Base-by-base conservation (phyloP, 2,113 vertebrate species). In the Paracanthobrama guichenoti region DNA sequence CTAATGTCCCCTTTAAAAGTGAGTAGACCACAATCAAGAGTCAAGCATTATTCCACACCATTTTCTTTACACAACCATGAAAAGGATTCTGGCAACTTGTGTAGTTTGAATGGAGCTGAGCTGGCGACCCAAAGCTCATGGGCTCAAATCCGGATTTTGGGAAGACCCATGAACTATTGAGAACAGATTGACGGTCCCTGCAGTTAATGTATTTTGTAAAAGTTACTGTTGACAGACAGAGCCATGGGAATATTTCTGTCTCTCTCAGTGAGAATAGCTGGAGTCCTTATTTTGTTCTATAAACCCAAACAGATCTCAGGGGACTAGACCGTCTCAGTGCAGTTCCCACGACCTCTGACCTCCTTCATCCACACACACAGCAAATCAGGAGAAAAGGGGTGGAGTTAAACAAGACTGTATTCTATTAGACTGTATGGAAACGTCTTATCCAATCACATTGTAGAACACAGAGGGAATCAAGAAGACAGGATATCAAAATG, bases 291-390 rank as follows among this genome's bases (percentile, higher is more conserved):
- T 60, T 83, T 76, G 62, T 14, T 79, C 39, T 20, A 6, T 71
- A 59, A 57, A n/a, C 22, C 57, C 74, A 57, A 59, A 55, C 18
- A 22, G 18, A 22, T 57, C 69, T 64, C 83, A 22, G 39, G 39
- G 69, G 62, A 60, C 26, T 10, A 16, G 20, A 24, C 83, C 14
- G 24, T 28, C 50, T 71, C 39, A 77, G 48, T 60, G 55, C 48
- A 59, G 35, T 59, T 81, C 84, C 73, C 79, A 86, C 59, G 72
- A 57, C 57, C 79, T 81, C 31, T 66, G 79, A 81, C 69, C 71
- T 69, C 55, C 8, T 6, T 6, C 35, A 86, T 46, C 50, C 76
- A 79, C 76, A 79, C 35, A 72, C 31, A 55, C 60, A 69, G 42
- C 60, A 50, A 22, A 67, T 46, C 39, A 46, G 76, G 22, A 39